Conservation (phyloP, 2,888 invertebrate species). For the Mythimna pallens region DNA sequence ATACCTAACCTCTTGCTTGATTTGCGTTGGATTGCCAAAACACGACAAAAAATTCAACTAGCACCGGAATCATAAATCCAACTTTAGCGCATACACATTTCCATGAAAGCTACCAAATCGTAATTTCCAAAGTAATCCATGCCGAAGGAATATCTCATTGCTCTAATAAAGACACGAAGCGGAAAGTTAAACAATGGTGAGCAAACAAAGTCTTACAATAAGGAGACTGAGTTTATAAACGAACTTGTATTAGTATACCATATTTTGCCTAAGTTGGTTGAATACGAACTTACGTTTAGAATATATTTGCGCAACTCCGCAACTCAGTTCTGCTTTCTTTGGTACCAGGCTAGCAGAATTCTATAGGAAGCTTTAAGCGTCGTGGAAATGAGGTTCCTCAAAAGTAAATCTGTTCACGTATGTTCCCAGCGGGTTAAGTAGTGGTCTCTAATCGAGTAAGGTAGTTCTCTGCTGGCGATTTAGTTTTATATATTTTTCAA, state of each 20-base stretch:
- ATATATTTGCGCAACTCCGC: constrained; percentile 8
- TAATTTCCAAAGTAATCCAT: constrained; percentile 61
- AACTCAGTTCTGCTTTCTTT: constrained; percentile 30
- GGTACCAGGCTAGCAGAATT: constrained; percentile 54
- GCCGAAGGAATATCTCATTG: constrained; percentile 55
- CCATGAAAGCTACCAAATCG: constrained; percentile 38
- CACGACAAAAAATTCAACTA: neutral
- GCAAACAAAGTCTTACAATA: constrained; percentile 58
- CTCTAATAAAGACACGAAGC: constrained; percentile 56
- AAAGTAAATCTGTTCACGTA: constrained; percentile 57
- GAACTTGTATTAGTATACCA: constrained; percentile 45
- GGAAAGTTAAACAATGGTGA: constrained; percentile 60
- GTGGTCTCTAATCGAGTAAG: constrained; percentile 47
- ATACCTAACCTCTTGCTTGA: too few species aligned
- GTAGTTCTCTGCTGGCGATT: constrained; percentile 36
- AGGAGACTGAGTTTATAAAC: constrained; percentile 56
- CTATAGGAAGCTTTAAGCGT: constrained; percentile 57
- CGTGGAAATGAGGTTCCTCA: constrained; percentile 37
- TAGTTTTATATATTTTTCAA: constrained; percentile 40
- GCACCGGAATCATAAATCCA: constrained; percentile 35
- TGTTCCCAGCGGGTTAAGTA: constrained; percentile 40
- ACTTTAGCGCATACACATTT: constrained; percentile 23
- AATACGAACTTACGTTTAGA: constrained; percentile 25
- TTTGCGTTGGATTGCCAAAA: too few species aligned
- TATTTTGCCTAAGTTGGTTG: constrained; percentile 31